Percentiles rank a stretch among this genome's conserved stretches.
Conservation (phyloP, 2,113 vertebrate species). For the Spea bombifrons region DNA sequence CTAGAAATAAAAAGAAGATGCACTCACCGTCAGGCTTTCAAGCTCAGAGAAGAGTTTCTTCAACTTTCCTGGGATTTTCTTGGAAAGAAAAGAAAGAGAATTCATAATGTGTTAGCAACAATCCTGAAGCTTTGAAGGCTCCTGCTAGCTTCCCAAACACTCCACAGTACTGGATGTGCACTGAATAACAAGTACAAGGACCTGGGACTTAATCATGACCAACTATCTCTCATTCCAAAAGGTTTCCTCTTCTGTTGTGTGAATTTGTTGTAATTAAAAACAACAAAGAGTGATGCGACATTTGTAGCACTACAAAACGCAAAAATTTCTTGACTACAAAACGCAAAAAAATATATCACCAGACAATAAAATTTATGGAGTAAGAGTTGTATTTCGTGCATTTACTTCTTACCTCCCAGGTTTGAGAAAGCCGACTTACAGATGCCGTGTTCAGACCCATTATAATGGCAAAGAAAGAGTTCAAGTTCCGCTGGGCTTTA, state of each 20-base stretch:
- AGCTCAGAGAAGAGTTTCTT: constrained; percentile 95
- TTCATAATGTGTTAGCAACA: constrained; percentile 28
- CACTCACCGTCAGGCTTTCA: constrained; percentile 89
- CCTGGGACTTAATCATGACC: no score
- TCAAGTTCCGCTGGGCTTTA: constrained; percentile 93
- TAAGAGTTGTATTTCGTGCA: no score
- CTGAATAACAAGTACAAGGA: constrained; percentile 25
- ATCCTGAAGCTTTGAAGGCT: constrained; percentile 21
- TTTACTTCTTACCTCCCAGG: constrained; percentile 85
- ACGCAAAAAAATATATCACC: no score
- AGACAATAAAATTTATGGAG: no score
- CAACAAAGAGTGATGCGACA: no score
- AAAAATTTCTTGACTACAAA: no score
- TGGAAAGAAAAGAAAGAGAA: constrained; percentile 49
- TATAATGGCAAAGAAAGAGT: constrained; percentile 95
- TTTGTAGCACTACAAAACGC: no score
- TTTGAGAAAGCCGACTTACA: constrained; percentile 87
- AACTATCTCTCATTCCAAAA: no score
- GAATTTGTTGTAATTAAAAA: no score
- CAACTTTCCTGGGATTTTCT: constrained; percentile 98
- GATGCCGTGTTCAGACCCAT: constrained; percentile 96
- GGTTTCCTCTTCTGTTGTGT: no score
- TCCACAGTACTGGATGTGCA: background rate
- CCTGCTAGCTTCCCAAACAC: background rate
- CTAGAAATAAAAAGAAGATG: background rate